These are phyloP conservation scores for Gymnosoma rotundatum DNA, from an alignment of 2,888 invertebrate species.

Conservation along the genomic window DNA sequence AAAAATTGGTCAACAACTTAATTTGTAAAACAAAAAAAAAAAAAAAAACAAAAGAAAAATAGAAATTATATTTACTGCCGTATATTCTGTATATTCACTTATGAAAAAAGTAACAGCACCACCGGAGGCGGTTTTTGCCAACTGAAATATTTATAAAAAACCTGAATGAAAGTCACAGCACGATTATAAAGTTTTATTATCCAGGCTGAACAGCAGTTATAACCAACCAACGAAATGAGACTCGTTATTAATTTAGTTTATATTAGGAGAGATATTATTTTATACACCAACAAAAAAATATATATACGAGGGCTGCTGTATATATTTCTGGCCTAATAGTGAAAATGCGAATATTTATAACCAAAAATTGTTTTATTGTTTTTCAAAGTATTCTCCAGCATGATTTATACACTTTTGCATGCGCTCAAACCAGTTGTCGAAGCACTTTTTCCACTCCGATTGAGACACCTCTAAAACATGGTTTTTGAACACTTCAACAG, in stretches of 20 bases:
- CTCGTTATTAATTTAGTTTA: conserved; percentile 63
- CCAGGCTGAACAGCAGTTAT: conserved; percentile 26
- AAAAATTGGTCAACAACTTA: conserved; percentile 51
- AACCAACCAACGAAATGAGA: conserved; percentile 45
- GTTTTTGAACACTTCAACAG: too few species aligned
- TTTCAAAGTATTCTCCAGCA: too few species aligned
- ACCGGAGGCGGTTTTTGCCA: conserved; percentile 15
- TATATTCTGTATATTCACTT: not conserved
- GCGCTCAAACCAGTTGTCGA: too few species aligned
- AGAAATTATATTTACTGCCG: conserved; percentile 43
- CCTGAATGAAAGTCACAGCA: conserved; percentile 27
- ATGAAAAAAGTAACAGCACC: not conserved
- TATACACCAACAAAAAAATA: not conserved
- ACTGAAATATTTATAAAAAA: conserved; percentile 12
- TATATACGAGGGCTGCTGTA: too few species aligned
- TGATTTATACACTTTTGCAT: too few species aligned
- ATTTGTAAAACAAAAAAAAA: conserved; percentile 22
- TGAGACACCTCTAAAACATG: too few species aligned
- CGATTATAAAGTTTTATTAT: conserved; percentile 69
- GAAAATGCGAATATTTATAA: too few species aligned
- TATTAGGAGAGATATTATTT: conserved; percentile 17
- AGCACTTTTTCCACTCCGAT: too few species aligned
- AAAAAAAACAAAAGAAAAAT: conserved; percentile 33
- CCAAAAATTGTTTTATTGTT: too few species aligned
- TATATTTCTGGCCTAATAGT: too few species aligned